Evolutionary conservation across 2,113 vertebrate genomes (phyloP).

Genomic region (Salvator merianae): DNA sequence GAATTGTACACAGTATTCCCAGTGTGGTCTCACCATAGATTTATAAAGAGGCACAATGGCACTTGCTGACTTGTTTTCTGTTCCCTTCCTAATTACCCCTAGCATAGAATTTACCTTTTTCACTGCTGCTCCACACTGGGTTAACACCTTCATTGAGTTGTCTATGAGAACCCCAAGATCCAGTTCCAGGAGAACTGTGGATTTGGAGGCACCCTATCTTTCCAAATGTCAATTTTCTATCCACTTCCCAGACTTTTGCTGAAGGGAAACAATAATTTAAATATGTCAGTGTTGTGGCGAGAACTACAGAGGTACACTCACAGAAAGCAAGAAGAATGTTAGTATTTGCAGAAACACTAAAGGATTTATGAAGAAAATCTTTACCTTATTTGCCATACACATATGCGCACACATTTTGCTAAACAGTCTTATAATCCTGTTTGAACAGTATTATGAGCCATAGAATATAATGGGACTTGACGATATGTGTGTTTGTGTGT

Average conservation of each 20-base stretch:
- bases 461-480: not conserved
- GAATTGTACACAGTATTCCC: no score
- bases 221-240: no score
- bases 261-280: not conserved
- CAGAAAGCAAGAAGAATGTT: not conserved
- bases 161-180: no score
- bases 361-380: not conserved
- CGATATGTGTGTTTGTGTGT: not conserved
- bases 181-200: no score
- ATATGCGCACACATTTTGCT: not conserved
- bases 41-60: no score
- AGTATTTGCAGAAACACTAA: not conserved
- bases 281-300: not conserved
- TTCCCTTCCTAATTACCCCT: no score
- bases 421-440: not conserved
- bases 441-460: not conserved
- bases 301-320: not conserved
- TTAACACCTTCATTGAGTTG: no score
- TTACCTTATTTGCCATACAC: not conserved
- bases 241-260: not conserved
- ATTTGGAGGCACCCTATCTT: no score
- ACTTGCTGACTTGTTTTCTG: no score
- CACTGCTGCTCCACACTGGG: no score
- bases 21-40: no score
- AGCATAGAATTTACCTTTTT: no score